Base-by-base conservation (phyloP, 2,113 vertebrate species). In the Pelmatolapia mariae region DNA sequence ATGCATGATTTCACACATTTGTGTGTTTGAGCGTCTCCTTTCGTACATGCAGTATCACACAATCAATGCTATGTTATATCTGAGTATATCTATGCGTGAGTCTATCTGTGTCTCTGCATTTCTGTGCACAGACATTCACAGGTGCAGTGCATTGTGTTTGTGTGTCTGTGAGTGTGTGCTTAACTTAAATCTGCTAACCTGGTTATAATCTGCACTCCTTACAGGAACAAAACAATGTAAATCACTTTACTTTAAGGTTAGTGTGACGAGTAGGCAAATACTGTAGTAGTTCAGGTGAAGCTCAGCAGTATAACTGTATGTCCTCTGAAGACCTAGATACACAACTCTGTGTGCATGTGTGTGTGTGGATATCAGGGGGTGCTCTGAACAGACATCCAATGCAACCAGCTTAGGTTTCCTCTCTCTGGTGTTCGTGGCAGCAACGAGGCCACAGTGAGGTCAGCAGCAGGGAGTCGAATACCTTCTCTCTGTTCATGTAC, bases 321-420 rank as follows among this genome's bases (percentile, higher is more conserved):
- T 40, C 63, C 33, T 38, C 63, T 68, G 63, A 68, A 68, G 36
- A 5, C 63, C 19, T 40, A 1, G 19, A 68, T 68, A 22, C 19
- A 68, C 33, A 68, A 9, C n/a, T 43, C n/a, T 71, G 11, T 68
- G 26, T 61, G 47, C 68, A n/a, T 24, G 6, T 43, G 56, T 47
- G 56, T 50, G 11, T 82, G 31, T 84, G 78, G 26, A 6, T 31
- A 59, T 59, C 56, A 59, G 15, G 87, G 87, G 89, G 68, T 56
- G 86, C n/a, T n/a, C n/a, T n/a, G n/a, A n/a, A n/a, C 91, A 94
- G 93, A 93, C 93, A 95, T 95, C 92, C 82, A 91, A 93, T 93
- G 89, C n/a, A n/a, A n/a, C n/a, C n/a, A 94, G 95, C 95, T 96
- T 94, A 92, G 90, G 94, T 96, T 95, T 94, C 94, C 68, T 93